A percentile compares a stretch with the other conserved stretches of the same genome.
Evolutionary conservation across 2,797 vertebrate genomes (phyloP).

Genomic region (Falco novaeseelandiae): DNA sequence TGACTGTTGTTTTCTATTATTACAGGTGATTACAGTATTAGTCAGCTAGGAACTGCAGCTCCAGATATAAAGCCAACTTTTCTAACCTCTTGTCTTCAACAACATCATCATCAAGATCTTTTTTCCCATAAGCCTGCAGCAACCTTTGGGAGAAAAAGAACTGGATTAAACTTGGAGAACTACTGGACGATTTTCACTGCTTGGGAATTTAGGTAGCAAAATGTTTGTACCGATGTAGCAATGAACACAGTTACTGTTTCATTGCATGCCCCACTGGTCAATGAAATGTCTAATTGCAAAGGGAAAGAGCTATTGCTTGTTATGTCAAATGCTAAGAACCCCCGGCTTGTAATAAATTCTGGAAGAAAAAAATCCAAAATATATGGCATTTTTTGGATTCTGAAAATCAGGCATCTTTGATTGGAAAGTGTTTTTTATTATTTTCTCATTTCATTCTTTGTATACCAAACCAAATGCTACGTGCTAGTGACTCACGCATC

Average conservation of each 20-base stretch:
- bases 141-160: neutral
- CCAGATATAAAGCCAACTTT: neutral
- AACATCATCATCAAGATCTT: neutral
- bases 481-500: neutral
- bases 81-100: neutral
- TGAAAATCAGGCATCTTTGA: neutral
- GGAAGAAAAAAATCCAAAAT: neutral
- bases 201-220: neutral
- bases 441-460: neutral
- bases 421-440: neutral
- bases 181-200: neutral
- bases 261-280: neutral
- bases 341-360: neutral
- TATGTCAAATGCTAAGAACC: neutral
- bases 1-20: neutral
- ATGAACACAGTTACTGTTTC: neutral
- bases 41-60: neutral
- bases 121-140: neutral
- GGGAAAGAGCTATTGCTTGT: neutral
- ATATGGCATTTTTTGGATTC: neutral
- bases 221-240: fast-evolving
- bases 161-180: neutral
- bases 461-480: neutral
- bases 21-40: neutral
- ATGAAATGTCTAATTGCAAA: neutral